These are phyloP conservation scores for Agonopterix subpropinquella DNA, from an alignment of 2,888 invertebrate genomes.

Conservation along the genomic window DNA sequence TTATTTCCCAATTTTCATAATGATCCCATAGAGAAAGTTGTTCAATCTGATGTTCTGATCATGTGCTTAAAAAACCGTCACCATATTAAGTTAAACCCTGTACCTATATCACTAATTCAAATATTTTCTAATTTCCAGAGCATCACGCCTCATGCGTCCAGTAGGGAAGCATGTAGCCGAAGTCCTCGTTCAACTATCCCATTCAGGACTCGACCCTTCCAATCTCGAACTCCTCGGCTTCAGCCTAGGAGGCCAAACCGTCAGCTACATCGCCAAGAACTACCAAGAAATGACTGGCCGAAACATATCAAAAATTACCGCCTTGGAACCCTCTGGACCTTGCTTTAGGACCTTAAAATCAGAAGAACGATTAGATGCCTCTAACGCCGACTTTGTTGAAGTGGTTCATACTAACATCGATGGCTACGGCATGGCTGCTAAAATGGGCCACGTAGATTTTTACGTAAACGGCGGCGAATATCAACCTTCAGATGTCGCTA, in stretches of 20 bases:
- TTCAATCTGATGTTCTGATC: too few species aligned
- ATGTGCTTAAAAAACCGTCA: not conserved
- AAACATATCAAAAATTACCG: slow-evolving; percentile 56
- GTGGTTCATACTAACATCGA: slow-evolving; percentile 67
- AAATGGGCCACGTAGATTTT: slow-evolving; percentile 62
- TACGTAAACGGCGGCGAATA: slow-evolving; percentile 65
- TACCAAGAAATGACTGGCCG: slow-evolving; percentile 47
- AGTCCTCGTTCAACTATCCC: slow-evolving; percentile 42
- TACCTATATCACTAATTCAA: not conserved
- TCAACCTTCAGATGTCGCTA: slow-evolving; percentile 51
- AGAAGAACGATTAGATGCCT: slow-evolving; percentile 41
- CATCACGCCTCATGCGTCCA: slow-evolving; percentile 63
- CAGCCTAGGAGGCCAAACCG: slow-evolving; percentile 61
- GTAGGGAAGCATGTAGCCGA: slow-evolving; percentile 62
- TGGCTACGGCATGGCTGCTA: slow-evolving; percentile 59
- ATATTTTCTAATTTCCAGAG: slow-evolving; percentile 30
- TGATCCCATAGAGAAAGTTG: too few species aligned
- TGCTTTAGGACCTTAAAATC: slow-evolving; percentile 43
- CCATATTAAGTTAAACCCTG: too few species aligned
- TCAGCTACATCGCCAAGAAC: slow-evolving; percentile 53
- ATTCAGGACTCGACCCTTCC: slow-evolving; percentile 45
- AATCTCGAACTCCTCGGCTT: slow-evolving; percentile 57
- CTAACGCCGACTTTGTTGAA: slow-evolving; percentile 59
- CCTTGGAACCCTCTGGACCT: slow-evolving; percentile 61
- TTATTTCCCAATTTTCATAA: too few species aligned